These are phyloP conservation scores for Teinopalpus imperialis DNA, from an alignment of 2,888 invertebrate genomes.

Conservation along the genomic window DNA sequence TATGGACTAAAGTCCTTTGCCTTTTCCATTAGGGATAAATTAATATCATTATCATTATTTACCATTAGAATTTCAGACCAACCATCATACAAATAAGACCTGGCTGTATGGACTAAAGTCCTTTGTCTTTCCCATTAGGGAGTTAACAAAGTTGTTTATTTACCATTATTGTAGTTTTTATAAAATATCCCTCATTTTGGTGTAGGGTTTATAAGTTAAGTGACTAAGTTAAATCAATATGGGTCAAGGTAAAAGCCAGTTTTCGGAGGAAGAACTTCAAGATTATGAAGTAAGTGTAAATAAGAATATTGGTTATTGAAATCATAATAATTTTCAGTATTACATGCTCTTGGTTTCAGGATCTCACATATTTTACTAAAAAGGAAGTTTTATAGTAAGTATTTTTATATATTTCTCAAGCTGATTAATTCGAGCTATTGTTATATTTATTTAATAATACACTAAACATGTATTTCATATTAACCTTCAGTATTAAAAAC, in stretches of 20 bases:
- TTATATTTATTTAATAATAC: no score
- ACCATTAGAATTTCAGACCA: no score
- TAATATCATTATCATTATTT: no score
- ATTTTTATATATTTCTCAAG: slow-evolving; percentile 17
- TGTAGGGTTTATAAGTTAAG: no score
- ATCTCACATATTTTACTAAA: slow-evolving; percentile 95
- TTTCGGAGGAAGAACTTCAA: slow-evolving; percentile 93
- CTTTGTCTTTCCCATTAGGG: no score
- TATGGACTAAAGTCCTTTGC: not conserved
- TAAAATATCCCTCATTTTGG: no score
- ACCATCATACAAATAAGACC: no score
- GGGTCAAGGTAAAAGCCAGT: slow-evolving; percentile 92
- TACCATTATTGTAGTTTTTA: not conserved
- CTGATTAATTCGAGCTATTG: not conserved
- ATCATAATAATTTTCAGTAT: no score
- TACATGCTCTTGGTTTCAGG: slow-evolving; percentile 82
- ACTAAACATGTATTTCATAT: no score
- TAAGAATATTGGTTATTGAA: no score
- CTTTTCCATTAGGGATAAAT: no score
- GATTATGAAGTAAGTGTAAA: slow-evolving; percentile 89
- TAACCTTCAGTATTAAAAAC: no score
- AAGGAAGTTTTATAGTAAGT: slow-evolving; percentile 96
- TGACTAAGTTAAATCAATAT: slow-evolving; percentile 78
- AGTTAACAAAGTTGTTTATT: not conserved
- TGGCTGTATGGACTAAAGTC: not conserved